phyloP scores from a whole-genome alignment of 2,113 vertebrate genomes.

The Crocuta crocuta region DNA sequence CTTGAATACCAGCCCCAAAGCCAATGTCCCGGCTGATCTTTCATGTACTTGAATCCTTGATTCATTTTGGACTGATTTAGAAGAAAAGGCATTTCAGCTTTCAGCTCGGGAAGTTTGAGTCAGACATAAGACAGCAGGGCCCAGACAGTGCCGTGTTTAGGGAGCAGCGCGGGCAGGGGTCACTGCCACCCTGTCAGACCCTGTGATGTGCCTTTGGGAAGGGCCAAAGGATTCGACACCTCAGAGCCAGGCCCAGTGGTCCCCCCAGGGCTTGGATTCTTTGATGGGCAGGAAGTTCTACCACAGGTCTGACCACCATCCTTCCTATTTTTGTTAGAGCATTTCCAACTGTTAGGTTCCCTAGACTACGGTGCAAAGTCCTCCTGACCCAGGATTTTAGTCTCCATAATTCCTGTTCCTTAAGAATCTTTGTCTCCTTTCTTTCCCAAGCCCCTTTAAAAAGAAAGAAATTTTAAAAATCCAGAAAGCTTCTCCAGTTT shows the following conservation, averaged over 20 bases:
- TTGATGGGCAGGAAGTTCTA: not conserved
- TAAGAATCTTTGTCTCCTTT: not conserved
- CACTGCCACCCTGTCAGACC: constrained; percentile 38
- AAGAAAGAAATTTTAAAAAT: constrained; percentile 16
- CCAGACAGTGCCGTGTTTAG: too few species aligned
- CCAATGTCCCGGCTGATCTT: not conserved
- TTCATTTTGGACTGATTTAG: not conserved
- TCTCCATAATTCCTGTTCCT: not conserved
- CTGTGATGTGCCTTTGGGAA: not conserved
- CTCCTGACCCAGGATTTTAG: not conserved
- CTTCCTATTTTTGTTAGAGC: not conserved
- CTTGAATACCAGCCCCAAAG: not conserved
- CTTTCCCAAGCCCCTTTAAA: not conserved
- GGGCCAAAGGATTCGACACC: not conserved
- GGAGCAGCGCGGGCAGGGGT: not conserved
- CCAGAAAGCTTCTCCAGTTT: constrained; percentile 2
- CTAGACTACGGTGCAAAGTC: not conserved
- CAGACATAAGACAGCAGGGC: not conserved
- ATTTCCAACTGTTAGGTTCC: not conserved
- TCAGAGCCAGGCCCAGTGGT: not conserved
- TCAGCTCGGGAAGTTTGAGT: not conserved
- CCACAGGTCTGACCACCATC: not conserved
- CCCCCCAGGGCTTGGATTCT: not conserved
- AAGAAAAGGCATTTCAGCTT: not conserved
- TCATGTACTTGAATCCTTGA: not conserved